Percentiles rank a stretch among this genome's conserved stretches.
These are phyloP conservation scores for Trematomus loennbergii DNA, from an alignment of 2,113 vertebrate species.

Conservation along the genomic window DNA sequence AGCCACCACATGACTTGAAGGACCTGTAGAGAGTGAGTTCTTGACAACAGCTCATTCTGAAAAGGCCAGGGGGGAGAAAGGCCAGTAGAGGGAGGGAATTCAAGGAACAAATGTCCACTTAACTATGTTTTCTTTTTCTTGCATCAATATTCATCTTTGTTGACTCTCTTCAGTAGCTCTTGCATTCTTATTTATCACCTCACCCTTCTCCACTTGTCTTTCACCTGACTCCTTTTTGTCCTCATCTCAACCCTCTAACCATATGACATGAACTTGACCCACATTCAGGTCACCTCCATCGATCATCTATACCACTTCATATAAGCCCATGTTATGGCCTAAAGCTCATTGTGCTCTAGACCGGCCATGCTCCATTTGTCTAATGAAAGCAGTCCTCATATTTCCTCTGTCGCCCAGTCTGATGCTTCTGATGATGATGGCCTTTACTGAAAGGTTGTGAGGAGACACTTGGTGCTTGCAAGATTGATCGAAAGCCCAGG, in stretches of 20 bases:
- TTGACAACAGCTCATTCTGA: constrained; percentile 71
- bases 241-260: constrained; percentile 35
- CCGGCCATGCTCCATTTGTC: constrained; percentile 76
- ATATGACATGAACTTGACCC: constrained; percentile 69
- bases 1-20: constrained; percentile 23
- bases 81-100: background rate
- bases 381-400: constrained; percentile 77
- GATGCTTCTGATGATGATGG: constrained; percentile 59
- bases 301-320: constrained; percentile 66
- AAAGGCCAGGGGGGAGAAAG: constrained; percentile 68
- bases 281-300: constrained; percentile 68
- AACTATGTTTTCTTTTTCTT: constrained; percentile 7
- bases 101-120: constrained; percentile 15
- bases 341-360: constrained; percentile 42
- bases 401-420: constrained; percentile 64
- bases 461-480: constrained; percentile 50
- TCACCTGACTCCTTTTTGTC: constrained; percentile 13
- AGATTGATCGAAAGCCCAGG: constrained; percentile 62
- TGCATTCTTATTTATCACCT: background rate
- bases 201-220: background rate
- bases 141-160: constrained; percentile 28
- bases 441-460: constrained; percentile 69
- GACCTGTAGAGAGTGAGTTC: constrained; percentile 32
- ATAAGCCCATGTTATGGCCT: constrained; percentile 57
- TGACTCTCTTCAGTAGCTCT: constrained; percentile 12